phyloP scores from a whole-genome alignment of 1,140 invertebrate species.

The Formica selysi region DNA sequence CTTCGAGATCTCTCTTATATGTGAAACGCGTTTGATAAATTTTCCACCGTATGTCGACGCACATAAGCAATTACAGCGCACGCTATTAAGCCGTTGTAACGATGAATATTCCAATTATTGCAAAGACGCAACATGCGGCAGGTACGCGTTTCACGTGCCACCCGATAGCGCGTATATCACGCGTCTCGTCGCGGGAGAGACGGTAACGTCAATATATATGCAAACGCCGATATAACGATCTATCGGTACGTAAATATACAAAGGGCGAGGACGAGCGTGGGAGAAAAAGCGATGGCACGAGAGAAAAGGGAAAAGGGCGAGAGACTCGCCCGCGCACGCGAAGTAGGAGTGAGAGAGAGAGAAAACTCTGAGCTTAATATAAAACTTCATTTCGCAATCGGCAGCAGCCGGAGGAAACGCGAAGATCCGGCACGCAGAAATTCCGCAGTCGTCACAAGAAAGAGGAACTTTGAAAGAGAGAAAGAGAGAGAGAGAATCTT shows the following conservation, averaged over 20 bases:
- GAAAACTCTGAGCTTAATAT: conserved; percentile 85
- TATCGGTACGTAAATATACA: conserved; percentile 86
- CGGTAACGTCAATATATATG: conserved; percentile 86
- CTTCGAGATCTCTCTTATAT: neutral
- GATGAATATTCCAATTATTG: neutral
- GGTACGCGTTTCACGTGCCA: conserved; percentile 49
- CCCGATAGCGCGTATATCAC: conserved; percentile 62
- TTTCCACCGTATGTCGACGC: neutral
- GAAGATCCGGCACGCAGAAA: conserved; percentile 81
- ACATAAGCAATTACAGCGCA: neutral
- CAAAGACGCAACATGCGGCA: neutral
- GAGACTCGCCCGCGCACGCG: conserved; percentile 43
- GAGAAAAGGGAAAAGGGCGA: conserved; percentile 28
- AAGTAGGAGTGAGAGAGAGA: conserved; percentile 71
- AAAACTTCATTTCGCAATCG: conserved; percentile 87
- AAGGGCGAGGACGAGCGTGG: conserved; percentile 60
- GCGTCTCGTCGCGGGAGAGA: conserved; percentile 52
- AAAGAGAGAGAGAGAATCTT: conserved; percentile 29
- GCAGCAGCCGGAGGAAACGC: conserved; percentile 79
- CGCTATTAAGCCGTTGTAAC: conserved; percentile 1
- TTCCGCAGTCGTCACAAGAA: conserved; percentile 76
- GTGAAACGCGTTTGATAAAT: neutral
- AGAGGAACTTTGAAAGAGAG: conserved; percentile 31
- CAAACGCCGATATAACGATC: conserved; percentile 86
- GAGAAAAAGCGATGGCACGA: conserved; percentile 51